These are phyloP conservation scores for Belgica antarctica DNA, from an alignment of 2,888 invertebrate species.

Conservation along the genomic window DNA sequence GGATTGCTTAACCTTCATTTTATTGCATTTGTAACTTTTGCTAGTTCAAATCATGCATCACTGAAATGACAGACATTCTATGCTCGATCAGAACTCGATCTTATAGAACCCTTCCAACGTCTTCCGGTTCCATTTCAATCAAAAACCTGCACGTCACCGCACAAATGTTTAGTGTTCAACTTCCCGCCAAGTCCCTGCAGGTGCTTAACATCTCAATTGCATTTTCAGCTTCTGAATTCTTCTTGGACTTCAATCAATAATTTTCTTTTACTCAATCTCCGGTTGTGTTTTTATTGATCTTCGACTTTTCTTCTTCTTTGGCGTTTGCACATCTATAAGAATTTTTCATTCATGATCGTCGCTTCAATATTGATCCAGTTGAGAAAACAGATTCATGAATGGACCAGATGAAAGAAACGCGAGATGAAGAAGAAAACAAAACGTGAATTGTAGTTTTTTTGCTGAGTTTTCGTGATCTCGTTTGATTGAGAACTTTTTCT, in stretches of 20 bases:
- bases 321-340: slow-evolving; percentile 1
- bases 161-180: too few species aligned
- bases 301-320: neutral
- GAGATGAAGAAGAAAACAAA: neutral
- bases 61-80: too few species aligned
- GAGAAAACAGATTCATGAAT: neutral
- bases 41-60: too few species aligned
- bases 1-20: too few species aligned
- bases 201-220: slow-evolving; percentile 11
- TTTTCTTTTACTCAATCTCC: slow-evolving; percentile 1
- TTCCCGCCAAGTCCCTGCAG: neutral
- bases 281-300: neutral
- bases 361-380: neutral
- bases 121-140: too few species aligned
- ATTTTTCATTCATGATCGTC: slow-evolving; percentile 4
- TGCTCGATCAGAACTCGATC: too few species aligned
- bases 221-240: slow-evolving; percentile 19
- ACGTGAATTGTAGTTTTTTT: slow-evolving; percentile 23
- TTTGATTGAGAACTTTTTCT: neutral
- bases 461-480: slow-evolving; percentile 10
- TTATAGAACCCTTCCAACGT: too few species aligned
- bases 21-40: too few species aligned
- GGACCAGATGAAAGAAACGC: neutral
- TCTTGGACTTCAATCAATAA: neutral
- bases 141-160: too few species aligned